Evolutionary conservation across 37 sponge, comb jelly and placozoan species (phyloP), one percentile per base, ranked within the genome.

Genomic region (Oscarella lobularis): DNA sequence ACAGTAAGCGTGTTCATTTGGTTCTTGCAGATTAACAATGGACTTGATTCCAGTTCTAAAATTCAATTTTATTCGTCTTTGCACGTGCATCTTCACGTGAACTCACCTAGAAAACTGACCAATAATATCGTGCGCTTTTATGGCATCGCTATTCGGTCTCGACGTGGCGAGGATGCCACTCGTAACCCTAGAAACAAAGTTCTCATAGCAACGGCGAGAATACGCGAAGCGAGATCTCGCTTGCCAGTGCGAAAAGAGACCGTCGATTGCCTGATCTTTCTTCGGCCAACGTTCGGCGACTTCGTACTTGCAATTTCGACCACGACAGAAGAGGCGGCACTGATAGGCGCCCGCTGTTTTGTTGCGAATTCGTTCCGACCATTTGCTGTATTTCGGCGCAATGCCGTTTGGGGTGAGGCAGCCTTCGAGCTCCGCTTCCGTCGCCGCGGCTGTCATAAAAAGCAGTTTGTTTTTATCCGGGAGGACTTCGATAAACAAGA

Each of bases 131-230:
- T 80, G 39, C 2, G 88, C 69, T 37, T 67, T 67, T 41, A 97
- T 84, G 31, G 85, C 71, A 0, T 38, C 39, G 5, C 91, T 87
- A 3, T 92, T 95, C 37, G 94, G 94, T 39, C 98, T 66, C 0
- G 98, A 88, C 94, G 93, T 97, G 20, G 98, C 98, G 38, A 93
- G 74, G 0, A 97, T 84, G 31, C 73, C 72, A 76, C 84, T 87
- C 31, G 94, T 97, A 33, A 97, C 91, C 98, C 98, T 88, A 70
- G 35, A 78, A 14, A 48, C 9, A 48, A 48, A 48, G 14, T 27
- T 20, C 14, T 48, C 14, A 20, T 48, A 48, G 20, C 14, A 20
- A 20, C 33, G 6, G 33, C 71, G 31, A 14, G 35, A 5, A 68
- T 32, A 4, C 31, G 71, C 33, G n/a, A n/a, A n/a, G n/a, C n/a